Evolutionary conservation across 1,140 invertebrate species (phyloP), one percentile per base, ranked within the genome.

Genomic region (Papilio polytes): DNA sequence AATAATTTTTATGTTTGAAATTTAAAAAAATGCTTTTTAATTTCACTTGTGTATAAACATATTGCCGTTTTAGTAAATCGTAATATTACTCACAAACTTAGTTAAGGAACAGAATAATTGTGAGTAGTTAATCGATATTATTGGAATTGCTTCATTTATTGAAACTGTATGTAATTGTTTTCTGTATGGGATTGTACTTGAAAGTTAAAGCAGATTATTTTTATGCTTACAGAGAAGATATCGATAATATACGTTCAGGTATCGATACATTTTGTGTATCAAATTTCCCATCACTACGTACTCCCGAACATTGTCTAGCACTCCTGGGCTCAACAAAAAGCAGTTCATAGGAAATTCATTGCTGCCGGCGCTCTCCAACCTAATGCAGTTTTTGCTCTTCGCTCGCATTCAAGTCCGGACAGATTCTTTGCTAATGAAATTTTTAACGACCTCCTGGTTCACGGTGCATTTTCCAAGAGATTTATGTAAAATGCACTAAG

Each of bases 261-360:
- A 83, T 81, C 74, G 74, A 83, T 81, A 81, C 9, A 51, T 63
- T 36, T 20, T 63, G 0, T 0, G 36, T 74, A 9, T 59, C 46
- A 48, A 3, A 0, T 48, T 3, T 78, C 76, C 9, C 85, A 83
- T 80, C 85, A 73, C 87, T 89, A 83, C 36, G 36, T 41, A 41
- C 2, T 9, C 31, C n/a, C 51, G 78, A 84, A 81, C 86, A 89
- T 85, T 73, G 84, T 84, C 84, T 87, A 80, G 85, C 82, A 82
- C 82, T 87, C 85, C 86, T 86, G 51, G 77, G 84, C 74, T 80
- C 78, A 78, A 85, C 88, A 91, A 91, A 70, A 91, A 93, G 70
- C 74, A 72, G 76, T 82, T 89, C 89, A 90, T 92, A 89, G 83
- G 83, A 88, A 89, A 93, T 91, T 90, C 91, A 91, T 90, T 83